Conservation (phyloP, 92 coral and sea anemone species). For the Desmophyllum pertusum region DNA sequence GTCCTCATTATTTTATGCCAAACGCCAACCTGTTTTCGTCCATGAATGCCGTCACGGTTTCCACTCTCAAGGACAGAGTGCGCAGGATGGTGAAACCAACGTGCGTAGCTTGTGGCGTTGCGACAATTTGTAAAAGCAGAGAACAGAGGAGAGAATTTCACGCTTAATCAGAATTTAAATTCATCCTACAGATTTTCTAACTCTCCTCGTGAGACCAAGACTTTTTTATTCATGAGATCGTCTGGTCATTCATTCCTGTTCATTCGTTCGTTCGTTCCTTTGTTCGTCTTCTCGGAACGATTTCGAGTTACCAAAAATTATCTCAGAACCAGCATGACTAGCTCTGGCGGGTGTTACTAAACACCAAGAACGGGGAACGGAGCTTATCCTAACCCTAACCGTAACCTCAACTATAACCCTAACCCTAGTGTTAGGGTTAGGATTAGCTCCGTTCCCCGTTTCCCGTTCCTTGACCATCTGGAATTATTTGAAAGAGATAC, state of each 20-base stretch:
- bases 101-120: constrained; percentile 79
- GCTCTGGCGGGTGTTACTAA: no score
- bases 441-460: no score
- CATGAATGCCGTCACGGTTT: constrained; percentile 64
- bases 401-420: no score
- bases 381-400: no score
- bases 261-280: no score
- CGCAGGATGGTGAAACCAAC: constrained; percentile 77
- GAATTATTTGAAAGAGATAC: no score
- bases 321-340: no score
- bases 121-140: constrained; percentile 53
- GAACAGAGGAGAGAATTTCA: background rate
- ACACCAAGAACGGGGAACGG: no score
- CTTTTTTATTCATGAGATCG: background rate
- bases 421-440: no score
- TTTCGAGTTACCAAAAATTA: no score
- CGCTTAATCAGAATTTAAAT: background rate
- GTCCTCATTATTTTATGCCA: constrained; percentile 83
- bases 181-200: background rate
- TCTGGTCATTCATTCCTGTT: background rate
- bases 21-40: constrained; percentile 67
- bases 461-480: no score
- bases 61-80: constrained; percentile 74
- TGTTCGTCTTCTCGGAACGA: no score
- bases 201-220: background rate